phyloP scores from a whole-genome alignment of 2,113 vertebrate genomes.

The Ictidomys tridecemlineatus region DNA sequence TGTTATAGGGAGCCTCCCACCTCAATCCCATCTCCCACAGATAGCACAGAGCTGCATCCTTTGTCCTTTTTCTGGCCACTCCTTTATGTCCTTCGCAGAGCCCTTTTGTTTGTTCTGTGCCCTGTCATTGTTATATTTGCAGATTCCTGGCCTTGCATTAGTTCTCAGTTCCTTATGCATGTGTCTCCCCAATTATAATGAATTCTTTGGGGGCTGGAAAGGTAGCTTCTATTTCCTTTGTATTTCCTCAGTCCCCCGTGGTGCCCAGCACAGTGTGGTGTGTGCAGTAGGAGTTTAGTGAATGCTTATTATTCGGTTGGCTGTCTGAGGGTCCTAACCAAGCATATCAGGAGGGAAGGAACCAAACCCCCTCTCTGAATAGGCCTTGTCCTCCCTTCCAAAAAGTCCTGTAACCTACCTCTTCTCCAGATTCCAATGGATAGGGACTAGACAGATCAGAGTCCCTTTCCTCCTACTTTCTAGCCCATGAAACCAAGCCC shows the following conservation, averaged over 20 bases:
- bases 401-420: background rate
- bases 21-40: background rate
- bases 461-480: background rate
- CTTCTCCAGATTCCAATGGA: background rate
- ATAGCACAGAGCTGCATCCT: conserved; percentile 34
- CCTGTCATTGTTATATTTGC: background rate
- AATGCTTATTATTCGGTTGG: conserved; percentile 49
- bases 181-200: conserved; percentile 9
- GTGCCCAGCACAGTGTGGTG: conserved; percentile 66
- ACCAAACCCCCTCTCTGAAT: background rate
- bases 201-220: conserved; percentile 27
- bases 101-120: background rate
- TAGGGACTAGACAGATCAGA: background rate
- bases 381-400: background rate
- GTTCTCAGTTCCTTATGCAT: background rate
- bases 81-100: conserved; percentile 18
- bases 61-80: conserved; percentile 56
- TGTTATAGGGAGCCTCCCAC: background rate
- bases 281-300: conserved; percentile 41
- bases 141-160: background rate
- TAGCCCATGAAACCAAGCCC: background rate
- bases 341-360: conserved; percentile 16
- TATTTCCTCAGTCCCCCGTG: background rate
- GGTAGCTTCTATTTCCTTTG: conserved; percentile 55
- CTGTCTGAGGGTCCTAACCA: conserved; percentile 58